Percentiles rank a stretch among this genome's conserved stretches.
phyloP scores from a whole-genome alignment of 2,888 invertebrate species.

The Drosophila diplacantha region DNA sequence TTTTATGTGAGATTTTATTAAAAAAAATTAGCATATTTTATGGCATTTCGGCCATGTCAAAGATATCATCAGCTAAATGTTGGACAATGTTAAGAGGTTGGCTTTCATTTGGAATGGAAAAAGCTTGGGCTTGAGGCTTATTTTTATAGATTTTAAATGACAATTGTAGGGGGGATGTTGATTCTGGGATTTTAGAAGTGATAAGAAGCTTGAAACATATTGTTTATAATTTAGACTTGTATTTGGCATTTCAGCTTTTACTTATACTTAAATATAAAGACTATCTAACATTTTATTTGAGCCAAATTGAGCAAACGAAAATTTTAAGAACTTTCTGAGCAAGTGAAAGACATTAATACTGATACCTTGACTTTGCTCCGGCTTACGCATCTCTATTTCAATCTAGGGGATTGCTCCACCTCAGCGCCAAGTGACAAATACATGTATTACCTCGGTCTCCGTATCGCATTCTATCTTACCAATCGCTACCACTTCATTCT shows the following conservation, averaged over 20 bases:
- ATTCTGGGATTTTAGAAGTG: not conserved
- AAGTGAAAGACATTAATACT: conserved; percentile 1
- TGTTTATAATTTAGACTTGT: not conserved
- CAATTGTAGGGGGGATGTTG: not conserved
- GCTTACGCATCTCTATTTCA: conserved; percentile 18
- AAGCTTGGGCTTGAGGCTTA: not conserved
- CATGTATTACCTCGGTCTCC: conserved; percentile 13
- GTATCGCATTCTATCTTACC: conserved; percentile 25
- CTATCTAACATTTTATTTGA: too few species aligned
- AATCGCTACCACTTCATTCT: conserved; percentile 7
- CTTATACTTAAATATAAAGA: not conserved
- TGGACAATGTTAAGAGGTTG: conserved; percentile 2
- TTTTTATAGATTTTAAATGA: conserved; percentile 4
- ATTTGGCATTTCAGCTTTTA: not conserved
- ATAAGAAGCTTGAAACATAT: not conserved
- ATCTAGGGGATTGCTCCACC: conserved; percentile 22
- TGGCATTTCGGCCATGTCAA: conserved; percentile 34
- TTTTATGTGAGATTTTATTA: conserved; percentile 65
- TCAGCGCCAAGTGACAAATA: conserved; percentile 21
- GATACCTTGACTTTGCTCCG: not conserved
- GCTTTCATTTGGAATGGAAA: not conserved
- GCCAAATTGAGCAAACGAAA: too few species aligned
- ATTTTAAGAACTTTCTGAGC: not conserved
- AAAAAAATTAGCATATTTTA: conserved; percentile 64
- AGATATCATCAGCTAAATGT: conserved; percentile 25